Evolutionary conservation across 2,888 invertebrate species (phyloP).

Genomic region (Himalopsyche tibetana): DNA sequence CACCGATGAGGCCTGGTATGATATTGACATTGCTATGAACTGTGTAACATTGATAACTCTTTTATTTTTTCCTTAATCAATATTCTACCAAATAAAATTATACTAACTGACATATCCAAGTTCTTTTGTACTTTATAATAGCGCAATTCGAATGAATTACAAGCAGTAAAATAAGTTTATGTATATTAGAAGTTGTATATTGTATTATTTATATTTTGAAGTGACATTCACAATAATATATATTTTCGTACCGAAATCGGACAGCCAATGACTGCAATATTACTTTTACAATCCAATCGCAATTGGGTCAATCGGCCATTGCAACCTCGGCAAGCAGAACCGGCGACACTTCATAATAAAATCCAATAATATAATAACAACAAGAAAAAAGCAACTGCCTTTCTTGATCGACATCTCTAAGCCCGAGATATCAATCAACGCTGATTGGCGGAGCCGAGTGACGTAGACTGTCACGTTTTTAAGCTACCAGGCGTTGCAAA

Average conservation of each 20-base stretch:
- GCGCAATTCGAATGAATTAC: no score
- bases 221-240: no score
- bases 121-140: no score
- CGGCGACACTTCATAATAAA: constrained; percentile 27
- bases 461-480: not conserved
- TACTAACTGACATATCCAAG: no score
- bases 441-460: constrained; percentile 2
- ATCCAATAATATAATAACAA: constrained; percentile 20
- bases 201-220: no score
- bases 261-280: not conserved
- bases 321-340: constrained; percentile 14
- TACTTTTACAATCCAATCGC: constrained; percentile 7
- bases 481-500: not conserved
- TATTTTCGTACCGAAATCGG: not conserved
- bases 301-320: constrained; percentile 32
- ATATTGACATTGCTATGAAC: no score
- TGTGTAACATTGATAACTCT: no score
- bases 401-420: constrained; percentile 41
- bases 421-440: constrained; percentile 23
- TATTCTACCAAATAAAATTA: no score
- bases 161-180: no score
- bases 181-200: no score
- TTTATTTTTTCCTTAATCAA: no score
- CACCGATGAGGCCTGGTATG: no score
- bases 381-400: not conserved